Conservation (phyloP, 2,888 invertebrate genomes). For the Caenorhabditis doughertyi region DNA sequence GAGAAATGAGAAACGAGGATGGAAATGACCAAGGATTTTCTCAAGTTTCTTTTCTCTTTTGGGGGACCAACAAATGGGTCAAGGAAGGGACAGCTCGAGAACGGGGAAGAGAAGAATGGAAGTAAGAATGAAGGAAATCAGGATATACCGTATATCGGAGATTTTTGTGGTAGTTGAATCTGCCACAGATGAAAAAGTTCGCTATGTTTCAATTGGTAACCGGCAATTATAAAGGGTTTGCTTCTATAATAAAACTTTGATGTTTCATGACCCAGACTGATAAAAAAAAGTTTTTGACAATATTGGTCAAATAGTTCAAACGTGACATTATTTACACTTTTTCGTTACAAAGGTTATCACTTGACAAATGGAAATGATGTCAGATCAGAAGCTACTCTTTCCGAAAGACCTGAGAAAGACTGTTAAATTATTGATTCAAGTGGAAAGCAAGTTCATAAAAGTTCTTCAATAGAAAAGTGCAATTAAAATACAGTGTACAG, state of each 20-base stretch:
- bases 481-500: constrained; percentile 17
- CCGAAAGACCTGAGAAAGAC: background rate
- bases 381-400: background rate
- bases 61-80: background rate
- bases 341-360: background rate
- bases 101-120: background rate
- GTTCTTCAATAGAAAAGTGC: constrained; percentile 1
- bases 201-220: no score
- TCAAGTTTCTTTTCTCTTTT: constrained; percentile 23
- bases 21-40: constrained; percentile 16
- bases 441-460: background rate
- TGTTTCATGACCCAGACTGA: background rate
- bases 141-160: no score
- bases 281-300: background rate
- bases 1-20: constrained; percentile 39
- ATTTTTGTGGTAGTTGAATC: no score
- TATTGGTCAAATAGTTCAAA: background rate
- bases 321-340: background rate
- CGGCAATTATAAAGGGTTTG: no score
- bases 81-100: background rate
- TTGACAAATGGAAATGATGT: background rate
- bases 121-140: background rate
- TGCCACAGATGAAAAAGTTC: no score
- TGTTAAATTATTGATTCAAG: background rate
- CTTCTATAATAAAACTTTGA: background rate